A percentile compares a stretch with the other conserved stretches of the same genome.
phyloP scores from a whole-genome alignment of 2,113 vertebrate genomes.

The Cervus canadensis region DNA sequence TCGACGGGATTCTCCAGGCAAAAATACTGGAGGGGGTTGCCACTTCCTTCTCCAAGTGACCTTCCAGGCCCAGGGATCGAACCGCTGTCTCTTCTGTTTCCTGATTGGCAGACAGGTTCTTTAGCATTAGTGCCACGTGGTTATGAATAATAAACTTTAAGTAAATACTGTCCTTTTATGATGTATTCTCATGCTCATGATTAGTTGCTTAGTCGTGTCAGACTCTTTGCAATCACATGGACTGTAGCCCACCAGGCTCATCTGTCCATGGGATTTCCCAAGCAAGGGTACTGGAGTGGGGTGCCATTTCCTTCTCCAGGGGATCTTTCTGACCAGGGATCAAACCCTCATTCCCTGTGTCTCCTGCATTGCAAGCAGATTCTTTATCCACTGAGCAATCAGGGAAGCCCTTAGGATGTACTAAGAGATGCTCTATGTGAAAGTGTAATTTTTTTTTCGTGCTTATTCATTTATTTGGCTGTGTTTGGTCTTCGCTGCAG shows the following conservation, averaged over 20 bases:
- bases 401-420: background rate
- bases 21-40: background rate
- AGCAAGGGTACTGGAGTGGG: background rate
- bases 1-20: background rate
- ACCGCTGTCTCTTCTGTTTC: background rate
- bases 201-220: background rate
- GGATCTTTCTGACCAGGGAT: background rate
- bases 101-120: background rate
- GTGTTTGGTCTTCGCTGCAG: background rate
- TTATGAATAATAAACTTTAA: background rate
- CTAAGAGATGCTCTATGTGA: background rate
- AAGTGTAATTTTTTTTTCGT: background rate
- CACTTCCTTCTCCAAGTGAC: background rate
- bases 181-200: background rate
- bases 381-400: background rate
- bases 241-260: background rate
- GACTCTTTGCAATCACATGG: background rate
- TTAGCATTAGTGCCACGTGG: background rate
- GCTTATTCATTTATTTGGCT: background rate
- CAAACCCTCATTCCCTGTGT: background rate
- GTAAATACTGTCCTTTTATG: background rate
- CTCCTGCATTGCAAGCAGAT: background rate
- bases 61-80: background rate
- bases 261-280: background rate
- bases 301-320: background rate